Evolutionary conservation across 2,797 vertebrate genomes (phyloP).

Genomic region (Diplodus sargus): DNA sequence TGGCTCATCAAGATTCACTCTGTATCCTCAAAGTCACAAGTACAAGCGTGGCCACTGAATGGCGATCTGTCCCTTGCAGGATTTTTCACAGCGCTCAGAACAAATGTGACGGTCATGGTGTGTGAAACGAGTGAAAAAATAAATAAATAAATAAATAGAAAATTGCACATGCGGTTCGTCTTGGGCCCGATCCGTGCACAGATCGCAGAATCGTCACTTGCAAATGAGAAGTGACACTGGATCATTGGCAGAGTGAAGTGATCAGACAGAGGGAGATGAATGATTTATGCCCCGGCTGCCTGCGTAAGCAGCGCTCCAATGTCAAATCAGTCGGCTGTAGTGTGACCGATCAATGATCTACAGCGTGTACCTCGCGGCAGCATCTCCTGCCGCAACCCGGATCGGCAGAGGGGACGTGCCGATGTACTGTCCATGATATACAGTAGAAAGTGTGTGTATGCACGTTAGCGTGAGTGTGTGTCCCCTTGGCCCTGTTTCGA

Average conservation of each 20-base stretch:
- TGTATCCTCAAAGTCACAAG: conserved; percentile 4
- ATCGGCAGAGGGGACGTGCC: conserved; percentile 7
- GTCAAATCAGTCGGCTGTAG: conserved; percentile 45
- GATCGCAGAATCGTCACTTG: conserved; percentile 54
- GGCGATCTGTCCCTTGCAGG: conserved; percentile 23
- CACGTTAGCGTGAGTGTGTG: conserved; percentile 1
- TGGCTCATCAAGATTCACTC: conserved; percentile 1
- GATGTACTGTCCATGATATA: background rate
- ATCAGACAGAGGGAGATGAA: conserved; percentile 62
- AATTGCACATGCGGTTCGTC: conserved; percentile 9
- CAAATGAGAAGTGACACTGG: conserved; percentile 61
- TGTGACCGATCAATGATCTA: conserved; percentile 57
- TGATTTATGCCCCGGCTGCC: conserved; percentile 62
- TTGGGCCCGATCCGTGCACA: conserved; percentile 17
- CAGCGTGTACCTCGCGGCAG: conserved; percentile 8
- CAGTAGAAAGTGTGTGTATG: background rate
- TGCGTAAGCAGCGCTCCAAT: conserved; percentile 35
- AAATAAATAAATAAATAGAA: conserved; percentile 23
- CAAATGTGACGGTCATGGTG: conserved; percentile 13
- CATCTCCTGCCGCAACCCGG: conserved; percentile 10
- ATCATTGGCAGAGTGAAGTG: conserved; percentile 66
- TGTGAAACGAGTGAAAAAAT: conserved; percentile 42
- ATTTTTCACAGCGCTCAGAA: conserved; percentile 42
- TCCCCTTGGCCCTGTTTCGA: background rate
- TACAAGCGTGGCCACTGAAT: background rate